These are phyloP conservation scores for Phortica variegata DNA, from an alignment of 1,140 invertebrate genomes.

Conservation along the genomic window DNA sequence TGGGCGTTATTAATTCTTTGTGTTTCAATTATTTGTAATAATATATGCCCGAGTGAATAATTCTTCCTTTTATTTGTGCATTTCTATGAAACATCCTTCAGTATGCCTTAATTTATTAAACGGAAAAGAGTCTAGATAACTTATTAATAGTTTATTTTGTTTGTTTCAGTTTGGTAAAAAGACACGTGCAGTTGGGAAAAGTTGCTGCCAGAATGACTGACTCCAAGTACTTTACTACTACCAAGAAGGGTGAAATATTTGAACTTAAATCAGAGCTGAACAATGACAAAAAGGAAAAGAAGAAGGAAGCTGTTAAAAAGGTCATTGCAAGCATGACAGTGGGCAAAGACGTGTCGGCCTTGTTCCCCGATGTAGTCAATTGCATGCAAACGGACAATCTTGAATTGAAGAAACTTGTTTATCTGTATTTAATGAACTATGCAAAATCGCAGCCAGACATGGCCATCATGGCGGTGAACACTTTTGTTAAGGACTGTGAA, in stretches of 20 bases:
- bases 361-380: conserved; percentile 99
- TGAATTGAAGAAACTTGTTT: conserved; percentile 98
- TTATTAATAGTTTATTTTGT: background rate
- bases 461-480: conserved; percentile 99
- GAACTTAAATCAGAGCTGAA: conserved; percentile 98
- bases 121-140: conserved; percentile 1
- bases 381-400: conserved; percentile 99
- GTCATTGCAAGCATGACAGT: conserved; percentile 99
- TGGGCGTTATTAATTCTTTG: too few species aligned
- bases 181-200: conserved; percentile 7
- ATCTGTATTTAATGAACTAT: conserved; percentile 99
- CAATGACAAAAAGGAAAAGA: conserved; percentile 99
- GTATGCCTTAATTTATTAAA: background rate
- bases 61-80: background rate
- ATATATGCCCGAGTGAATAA: too few species aligned
- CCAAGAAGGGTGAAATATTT: conserved; percentile 99
- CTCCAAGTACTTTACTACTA: conserved; percentile 99
- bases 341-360: conserved; percentile 91
- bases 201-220: conserved; percentile 80
- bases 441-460: conserved; percentile 99
- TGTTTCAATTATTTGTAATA: too few species aligned
- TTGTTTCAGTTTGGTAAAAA: conserved; percentile 11
- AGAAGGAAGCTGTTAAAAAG: conserved; percentile 99
- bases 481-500: conserved; percentile 99
- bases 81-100: background rate